phyloP scores from a whole-genome alignment of 2,797 vertebrate species.

The Macropus fuliginosus region DNA sequence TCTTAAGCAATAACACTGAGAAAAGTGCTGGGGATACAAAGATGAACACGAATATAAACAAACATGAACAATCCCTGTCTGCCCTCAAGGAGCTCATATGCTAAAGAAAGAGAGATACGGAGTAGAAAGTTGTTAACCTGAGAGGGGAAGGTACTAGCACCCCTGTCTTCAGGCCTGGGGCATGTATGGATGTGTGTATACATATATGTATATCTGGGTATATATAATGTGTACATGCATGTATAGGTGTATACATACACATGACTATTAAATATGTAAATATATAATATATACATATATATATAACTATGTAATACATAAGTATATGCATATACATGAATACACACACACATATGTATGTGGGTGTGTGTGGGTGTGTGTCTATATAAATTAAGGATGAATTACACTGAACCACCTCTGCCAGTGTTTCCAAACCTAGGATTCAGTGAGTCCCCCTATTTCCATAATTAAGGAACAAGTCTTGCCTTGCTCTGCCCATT shows the following conservation, averaged over 20 bases:
- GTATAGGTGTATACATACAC: too few species aligned
- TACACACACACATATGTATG: too few species aligned
- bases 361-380: too few species aligned
- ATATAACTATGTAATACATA: too few species aligned
- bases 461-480: background rate
- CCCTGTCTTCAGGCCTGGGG: background rate
- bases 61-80: background rate
- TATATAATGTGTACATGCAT: too few species aligned
- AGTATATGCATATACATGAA: too few species aligned
- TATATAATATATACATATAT: too few species aligned
- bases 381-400: background rate
- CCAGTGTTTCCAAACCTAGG: background rate
- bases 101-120: background rate
- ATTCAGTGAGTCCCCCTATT: background rate
- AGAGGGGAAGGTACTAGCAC: background rate
- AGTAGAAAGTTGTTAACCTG: background rate
- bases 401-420: background rate
- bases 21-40: background rate
- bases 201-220: background rate
- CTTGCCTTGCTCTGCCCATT: background rate
- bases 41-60: background rate
- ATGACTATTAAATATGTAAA: too few species aligned
- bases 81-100: background rate
- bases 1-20: background rate
- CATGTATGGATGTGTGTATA: background rate